Evolutionary conservation across 2,888 invertebrate genomes (phyloP).

Genomic region (Eristalinus sepulchralis): DNA sequence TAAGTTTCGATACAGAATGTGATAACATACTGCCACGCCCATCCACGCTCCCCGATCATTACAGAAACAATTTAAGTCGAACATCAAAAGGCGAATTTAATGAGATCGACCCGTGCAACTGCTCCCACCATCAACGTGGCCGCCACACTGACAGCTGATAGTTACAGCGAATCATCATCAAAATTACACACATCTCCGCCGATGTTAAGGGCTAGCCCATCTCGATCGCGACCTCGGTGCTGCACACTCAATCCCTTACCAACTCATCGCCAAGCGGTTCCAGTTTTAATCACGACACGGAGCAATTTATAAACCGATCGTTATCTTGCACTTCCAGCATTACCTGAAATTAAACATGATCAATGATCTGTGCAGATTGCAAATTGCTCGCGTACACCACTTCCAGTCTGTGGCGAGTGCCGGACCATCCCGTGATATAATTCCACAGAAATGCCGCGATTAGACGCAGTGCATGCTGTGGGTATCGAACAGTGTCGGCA

Average conservation of each 20-base stretch:
- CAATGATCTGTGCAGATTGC: slow-evolving; percentile 70
- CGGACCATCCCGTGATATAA: slow-evolving; percentile 65
- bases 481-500: neutral
- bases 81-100: slow-evolving; percentile 41
- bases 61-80: slow-evolving; percentile 14
- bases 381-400: slow-evolving; percentile 59
- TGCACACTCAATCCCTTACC: slow-evolving; percentile 9
- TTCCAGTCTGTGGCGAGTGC: slow-evolving; percentile 17
- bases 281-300: slow-evolving; percentile 68
- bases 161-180: slow-evolving; percentile 59
- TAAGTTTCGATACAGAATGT: slow-evolving; percentile 30
- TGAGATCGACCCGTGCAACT: slow-evolving; percentile 42
- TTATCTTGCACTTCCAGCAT: slow-evolving; percentile 63
- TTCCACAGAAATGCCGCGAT: slow-evolving; percentile 38
- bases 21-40: slow-evolving; percentile 55
- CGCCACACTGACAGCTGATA: slow-evolving; percentile 12
- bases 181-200: slow-evolving; percentile 60
- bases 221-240: neutral
- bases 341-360: slow-evolving; percentile 71
- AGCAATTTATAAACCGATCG: slow-evolving; percentile 66
- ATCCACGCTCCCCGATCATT: slow-evolving; percentile 18
- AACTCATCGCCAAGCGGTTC: slow-evolving; percentile 34
- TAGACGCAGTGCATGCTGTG: slow-evolving; percentile 9
- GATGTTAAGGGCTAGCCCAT: slow-evolving; percentile 52
- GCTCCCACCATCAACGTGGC: slow-evolving; percentile 10